Conservation (phyloP, 2,113 vertebrate species). For the Sebastes schlegelii region DNA sequence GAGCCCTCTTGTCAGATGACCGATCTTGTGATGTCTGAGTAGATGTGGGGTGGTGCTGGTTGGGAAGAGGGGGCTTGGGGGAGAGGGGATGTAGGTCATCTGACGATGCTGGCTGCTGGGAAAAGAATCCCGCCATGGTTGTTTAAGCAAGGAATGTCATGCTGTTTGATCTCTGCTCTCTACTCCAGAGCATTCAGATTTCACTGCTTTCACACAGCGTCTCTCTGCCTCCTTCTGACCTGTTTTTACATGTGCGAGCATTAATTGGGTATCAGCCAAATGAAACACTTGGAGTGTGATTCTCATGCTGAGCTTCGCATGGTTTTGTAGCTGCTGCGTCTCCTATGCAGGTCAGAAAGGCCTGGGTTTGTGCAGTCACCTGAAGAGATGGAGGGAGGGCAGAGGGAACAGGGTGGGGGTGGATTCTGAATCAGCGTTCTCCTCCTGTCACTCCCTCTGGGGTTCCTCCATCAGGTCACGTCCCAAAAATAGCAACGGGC, state of each 20-base stretch:
- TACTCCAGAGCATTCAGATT: slow-evolving; percentile 15
- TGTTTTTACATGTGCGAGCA: slow-evolving; percentile 24
- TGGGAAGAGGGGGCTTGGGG: neutral
- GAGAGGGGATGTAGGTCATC: slow-evolving; percentile 51
- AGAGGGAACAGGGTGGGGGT: slow-evolving; percentile 49
- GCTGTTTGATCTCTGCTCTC: slow-evolving; percentile 61
- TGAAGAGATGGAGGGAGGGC: slow-evolving; percentile 47
- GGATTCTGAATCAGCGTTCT: slow-evolving; percentile 80
- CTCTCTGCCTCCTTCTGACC: slow-evolving; percentile 19
- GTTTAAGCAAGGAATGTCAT: slow-evolving; percentile 59
- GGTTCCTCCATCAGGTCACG: slow-evolving; percentile 94
- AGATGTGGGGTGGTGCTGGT: slow-evolving; percentile 27
- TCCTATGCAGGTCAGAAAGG: slow-evolving; percentile 39
- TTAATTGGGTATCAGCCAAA: slow-evolving; percentile 36
- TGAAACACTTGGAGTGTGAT: slow-evolving; percentile 8
- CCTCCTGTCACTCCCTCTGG: slow-evolving; percentile 89
- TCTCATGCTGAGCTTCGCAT: slow-evolving; percentile 1
- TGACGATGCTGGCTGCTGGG: slow-evolving; percentile 45
- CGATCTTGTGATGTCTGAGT: slow-evolving; percentile 75
- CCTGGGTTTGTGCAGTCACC: slow-evolving; percentile 36
- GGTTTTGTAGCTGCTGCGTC: slow-evolving; percentile 26
- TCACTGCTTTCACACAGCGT: neutral
- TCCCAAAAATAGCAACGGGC: slow-evolving; percentile 97
- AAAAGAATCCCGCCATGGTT: slow-evolving; percentile 55
- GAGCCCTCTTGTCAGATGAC: slow-evolving; percentile 71